Base-by-base conservation (phyloP, 2,797 vertebrate genomes). In the Cephalopachus bancanus region DNA sequence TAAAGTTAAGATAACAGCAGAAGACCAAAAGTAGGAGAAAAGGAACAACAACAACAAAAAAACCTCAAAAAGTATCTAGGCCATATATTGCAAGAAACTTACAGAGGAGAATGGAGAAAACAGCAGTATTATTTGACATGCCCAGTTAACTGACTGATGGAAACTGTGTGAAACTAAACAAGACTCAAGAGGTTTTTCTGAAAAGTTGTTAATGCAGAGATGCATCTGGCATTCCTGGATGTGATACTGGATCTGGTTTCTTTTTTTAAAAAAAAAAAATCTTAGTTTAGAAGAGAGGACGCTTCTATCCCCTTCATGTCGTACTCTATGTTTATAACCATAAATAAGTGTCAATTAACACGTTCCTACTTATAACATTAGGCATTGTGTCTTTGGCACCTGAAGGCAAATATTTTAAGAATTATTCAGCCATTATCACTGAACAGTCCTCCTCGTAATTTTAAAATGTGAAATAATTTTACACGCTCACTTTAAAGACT, bases 401-500 rank as follows among this genome's bases (percentile, higher is more conserved):
- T 37, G 37, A 89, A 83, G 28, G 26, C 22, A 86, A 86, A 65
- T 28, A 30, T 28, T 51, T 85, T 7, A 33, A 89, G 69, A 81
- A 92, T 69, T 83, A 83, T 44, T 78, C 20, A 89, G 81, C 8
- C 20, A 17, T 26, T 89, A 24, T 55, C 57, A 65, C 51, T 83
- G 22, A 65, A 86, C 5, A 81, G 22, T 22, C 22, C 22, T 88
- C 22, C 9, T 92, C 57, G 74, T n/a, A 22, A 15, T 67, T 94
- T 96, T 55, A 67, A 94, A 89, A 62, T 53, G 5, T 76, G 75
- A 78, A 85, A 57, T 26, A 86, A 57, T 62, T 86, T 72, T 72
- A 81, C 12, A 78, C 19, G 7, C 15, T 33, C 2, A 10, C n/a
- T 60, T 89, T 49, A 51, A 87, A 44, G 89, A 85, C 55, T 86